A percentile compares a stretch with the other conserved stretches of the same genome.
These are phyloP conservation scores for Thelaira solivaga DNA, from an alignment of 2,888 invertebrate species.

Conservation along the genomic window DNA sequence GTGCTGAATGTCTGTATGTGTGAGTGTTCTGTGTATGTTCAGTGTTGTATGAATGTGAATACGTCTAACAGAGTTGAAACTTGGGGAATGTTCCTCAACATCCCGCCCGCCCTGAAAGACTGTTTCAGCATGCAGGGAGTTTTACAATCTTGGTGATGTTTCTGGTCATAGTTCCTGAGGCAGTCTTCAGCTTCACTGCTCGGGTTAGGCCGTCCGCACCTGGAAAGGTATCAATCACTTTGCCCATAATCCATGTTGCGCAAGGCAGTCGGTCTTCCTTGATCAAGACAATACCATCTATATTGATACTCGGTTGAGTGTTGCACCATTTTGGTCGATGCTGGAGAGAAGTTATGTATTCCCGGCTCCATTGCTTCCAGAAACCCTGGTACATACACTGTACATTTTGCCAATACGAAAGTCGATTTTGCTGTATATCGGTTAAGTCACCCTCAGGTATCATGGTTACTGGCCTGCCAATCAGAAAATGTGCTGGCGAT, in stretches of 20 bases:
- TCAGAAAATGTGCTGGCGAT: constrained; percentile 47
- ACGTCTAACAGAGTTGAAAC: too few relatives aligned
- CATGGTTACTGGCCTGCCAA: constrained; percentile 45
- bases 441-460: constrained; percentile 37
- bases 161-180: too few relatives aligned
- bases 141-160: too few relatives aligned
- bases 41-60: too few relatives aligned
- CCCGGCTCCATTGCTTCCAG: not conserved
- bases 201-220: not conserved
- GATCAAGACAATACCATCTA: not conserved
- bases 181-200: not conserved
- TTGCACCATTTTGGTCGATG: not conserved
- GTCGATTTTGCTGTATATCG: not conserved
- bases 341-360: constrained; percentile 3
- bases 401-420: constrained; percentile 1
- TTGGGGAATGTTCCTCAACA: too few relatives aligned
- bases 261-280: not conserved
- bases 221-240: not conserved
- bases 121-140: too few relatives aligned
- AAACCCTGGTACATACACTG: too few relatives aligned
- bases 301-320: not conserved
- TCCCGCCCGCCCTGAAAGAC: too few relatives aligned
- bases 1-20: too few relatives aligned
- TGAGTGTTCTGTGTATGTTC: too few relatives aligned
- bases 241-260: not conserved